Conservation (phyloP, 92 coral and sea anemone genomes). For the Porites divaricata region DNA sequence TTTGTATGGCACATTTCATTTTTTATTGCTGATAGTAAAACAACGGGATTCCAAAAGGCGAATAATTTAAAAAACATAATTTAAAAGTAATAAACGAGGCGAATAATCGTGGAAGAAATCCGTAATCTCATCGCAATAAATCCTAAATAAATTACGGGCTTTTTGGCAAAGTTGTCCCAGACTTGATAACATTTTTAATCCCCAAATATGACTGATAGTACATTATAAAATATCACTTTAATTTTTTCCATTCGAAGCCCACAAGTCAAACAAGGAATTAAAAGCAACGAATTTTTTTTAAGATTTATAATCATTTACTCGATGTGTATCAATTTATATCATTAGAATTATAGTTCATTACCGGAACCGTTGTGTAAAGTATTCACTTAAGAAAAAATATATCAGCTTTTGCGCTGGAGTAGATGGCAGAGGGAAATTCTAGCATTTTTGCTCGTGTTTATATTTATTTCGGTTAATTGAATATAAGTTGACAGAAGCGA, state of each 20-base stretch:
- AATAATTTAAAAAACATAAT: not conserved
- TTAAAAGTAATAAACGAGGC: not conserved
- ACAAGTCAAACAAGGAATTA: not conserved
- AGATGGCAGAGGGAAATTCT: not conserved
- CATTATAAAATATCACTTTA: not conserved
- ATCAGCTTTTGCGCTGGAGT: not conserved
- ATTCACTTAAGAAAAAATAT: slow-evolving; percentile 13
- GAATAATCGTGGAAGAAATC: not conserved
- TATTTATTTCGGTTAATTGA: slow-evolving; percentile 18
- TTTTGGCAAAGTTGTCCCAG: not conserved
- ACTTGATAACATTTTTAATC: not conserved
- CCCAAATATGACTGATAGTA: not conserved
- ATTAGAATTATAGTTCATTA: not conserved
- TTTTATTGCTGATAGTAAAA: not conserved
- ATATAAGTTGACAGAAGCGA: slow-evolving; percentile 3
- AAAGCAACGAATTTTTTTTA: too few relatives aligned
- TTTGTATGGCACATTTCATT: not conserved
- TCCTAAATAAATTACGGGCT: not conserved
- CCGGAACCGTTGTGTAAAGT: not conserved
- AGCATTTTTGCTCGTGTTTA: not conserved
- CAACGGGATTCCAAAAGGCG: slow-evolving; percentile 6
- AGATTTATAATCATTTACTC: not conserved
- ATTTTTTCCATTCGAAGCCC: not conserved
- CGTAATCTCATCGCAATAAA: not conserved
- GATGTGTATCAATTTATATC: slow-evolving; percentile 5